These are phyloP conservation scores for Temnothorax ravouxi DNA, from an alignment of 2,888 invertebrate species.

Conservation along the genomic window DNA sequence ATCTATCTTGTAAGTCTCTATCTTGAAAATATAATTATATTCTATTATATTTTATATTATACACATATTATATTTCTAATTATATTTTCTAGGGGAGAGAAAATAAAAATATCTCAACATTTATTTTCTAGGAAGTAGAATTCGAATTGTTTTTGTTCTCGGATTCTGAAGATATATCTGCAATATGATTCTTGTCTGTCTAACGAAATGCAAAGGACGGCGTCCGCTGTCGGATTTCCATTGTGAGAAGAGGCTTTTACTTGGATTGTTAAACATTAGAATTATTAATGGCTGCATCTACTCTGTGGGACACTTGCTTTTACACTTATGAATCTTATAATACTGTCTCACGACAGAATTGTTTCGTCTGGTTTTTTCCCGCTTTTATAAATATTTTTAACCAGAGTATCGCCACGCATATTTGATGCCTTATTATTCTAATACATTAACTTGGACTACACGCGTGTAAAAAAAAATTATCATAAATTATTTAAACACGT, in stretches of 20 bases:
- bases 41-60: too few species aligned
- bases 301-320: slow-evolving; percentile 31
- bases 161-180: neutral
- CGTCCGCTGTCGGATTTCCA: slow-evolving; percentile 21
- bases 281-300: slow-evolving; percentile 54
- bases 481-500: slow-evolving; percentile 1
- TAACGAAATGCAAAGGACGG: neutral
- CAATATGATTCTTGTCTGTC: neutral
- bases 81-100: neutral
- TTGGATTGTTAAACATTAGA: slow-evolving; percentile 60
- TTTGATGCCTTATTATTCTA: neutral
- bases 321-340: neutral
- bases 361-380: neutral
- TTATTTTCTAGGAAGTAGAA: neutral
- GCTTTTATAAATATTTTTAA: slow-evolving; percentile 50
- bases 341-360: neutral
- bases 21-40: neutral
- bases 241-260: slow-evolving; percentile 52
- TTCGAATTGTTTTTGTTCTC: neutral
- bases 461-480: neutral
- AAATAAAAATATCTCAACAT: neutral
- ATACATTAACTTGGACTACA: neutral
- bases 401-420: neutral
- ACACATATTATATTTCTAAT: neutral
- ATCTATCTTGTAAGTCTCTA: neutral